Base-by-base conservation (phyloP, 2,888 invertebrate genomes). In the Cheilosia vulpina region DNA sequence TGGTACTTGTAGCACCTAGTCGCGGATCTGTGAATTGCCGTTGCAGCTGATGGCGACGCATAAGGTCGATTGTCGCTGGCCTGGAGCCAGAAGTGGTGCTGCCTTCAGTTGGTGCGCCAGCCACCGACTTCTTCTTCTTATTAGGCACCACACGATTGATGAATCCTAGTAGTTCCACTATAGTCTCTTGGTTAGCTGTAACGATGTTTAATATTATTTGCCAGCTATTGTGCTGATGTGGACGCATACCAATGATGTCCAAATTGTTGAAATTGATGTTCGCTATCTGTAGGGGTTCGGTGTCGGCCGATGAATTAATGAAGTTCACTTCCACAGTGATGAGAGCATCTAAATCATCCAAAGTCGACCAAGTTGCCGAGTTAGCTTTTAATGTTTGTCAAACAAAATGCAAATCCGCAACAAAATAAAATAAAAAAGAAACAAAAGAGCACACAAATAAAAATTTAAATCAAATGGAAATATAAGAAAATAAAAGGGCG, bases 261-360 rank as follows among this genome's bases (percentile, higher is more conserved):
- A 98, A 93, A 91, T 97, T 98, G 90, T 98, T 98, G 90, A 98
- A 98, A 88, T 98, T 95, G 88, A 98, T 96, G 89, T 96, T 97
- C 0, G 97, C 96, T 60, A 97, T 95, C 88, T 96, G 95, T 55
- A 94, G 89, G 43, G 94, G 93, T 87, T 94, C 94, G 19, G 85
- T 88, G 2, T 88, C 88, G 24, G 85, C 87, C 6, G 89, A 88
- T 19, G 90, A 88, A 50, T 90, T 94, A 0, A 97, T 95, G 58
- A 97, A 93, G 50, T 96, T 94, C 21, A 98, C 94, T 90, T 98
- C 98, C 4, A 97, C 94, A 71, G 96, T 95, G 52, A 96, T 96
- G 6, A 97, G 91, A 0, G 96, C 96, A 88, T 96, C 95, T 2
- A 95, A 94, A 87, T 95, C 95, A 87, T 88, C 89, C 87, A 89